Evolutionary conservation across 2,888 invertebrate genomes (phyloP), one percentile per base, ranked within the genome.

Genomic region (Leptopilina myrica): DNA sequence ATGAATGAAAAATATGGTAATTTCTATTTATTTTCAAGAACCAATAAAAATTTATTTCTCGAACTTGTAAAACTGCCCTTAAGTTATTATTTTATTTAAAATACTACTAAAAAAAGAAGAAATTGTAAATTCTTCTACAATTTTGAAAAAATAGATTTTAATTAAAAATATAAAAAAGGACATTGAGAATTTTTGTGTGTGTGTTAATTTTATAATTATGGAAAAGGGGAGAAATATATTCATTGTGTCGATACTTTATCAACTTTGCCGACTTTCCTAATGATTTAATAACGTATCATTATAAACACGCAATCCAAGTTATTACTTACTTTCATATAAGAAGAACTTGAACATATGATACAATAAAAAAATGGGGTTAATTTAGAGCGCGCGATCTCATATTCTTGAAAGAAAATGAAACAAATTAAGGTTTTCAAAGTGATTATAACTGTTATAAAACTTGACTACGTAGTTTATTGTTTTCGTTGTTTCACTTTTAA

Each of bases 1-100:
- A 80, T 73, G 80, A 33, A 64, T 81, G 75, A 81, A 78, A 43
- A 43, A 33, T 33, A 33, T 33, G 64, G 77, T 77, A 5, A 43
- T 33, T 33, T 33, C 20, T 20, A 20, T 1, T 20, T 20, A 1
- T 33, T 66, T 49, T n/a, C 53, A 62, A 15, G 59, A 46, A 77
- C 43, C 64, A 49, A 49, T 66, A 5, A 11, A 33, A 73, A 53
- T 43, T 43, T 8, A 43, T 43, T 43, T 43, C 43, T 43, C 8
- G 7, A 43, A 40, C 49, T 73, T 73, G 33, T 56, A 40, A 33
- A 43, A 43, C 53, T 73, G 33, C 56, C 73, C 56, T 56, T 1
- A 49, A 26, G 14, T 14, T 40, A 56, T 56, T 56, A n/a, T 73
- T 26, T 15, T 20, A 73, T 15, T 40, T 40, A n/a, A 73, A 73